Base-by-base conservation (phyloP, 2,113 vertebrate genomes). In the Notarius lentiginosus region DNA sequence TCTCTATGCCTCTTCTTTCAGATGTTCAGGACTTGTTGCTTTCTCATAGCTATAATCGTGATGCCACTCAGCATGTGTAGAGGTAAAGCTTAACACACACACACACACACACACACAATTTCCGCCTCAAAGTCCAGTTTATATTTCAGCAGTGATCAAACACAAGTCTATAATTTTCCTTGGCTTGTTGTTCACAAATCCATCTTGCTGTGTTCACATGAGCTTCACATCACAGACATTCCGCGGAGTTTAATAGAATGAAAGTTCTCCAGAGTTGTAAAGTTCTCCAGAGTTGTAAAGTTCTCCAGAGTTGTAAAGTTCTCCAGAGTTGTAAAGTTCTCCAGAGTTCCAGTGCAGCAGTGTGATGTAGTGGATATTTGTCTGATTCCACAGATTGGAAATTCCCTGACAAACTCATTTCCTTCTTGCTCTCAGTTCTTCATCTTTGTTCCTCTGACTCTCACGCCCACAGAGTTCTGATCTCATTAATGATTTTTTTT, bases 11-110 rank as follows among this genome's bases (percentile, higher is more conserved):
- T 75, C 20, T 49, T 22, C 41, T 60, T 41, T 60, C 56, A 80
- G 79, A 80, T 60, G 55, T 60, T 80, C 79, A 60, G 27, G 79
- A 30, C n/a, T 12, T 30, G 22, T 20, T 34, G 55, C 10, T 80
- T 60, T 22, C 79, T 80, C 18, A 34, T 12, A 11, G 9, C 55
- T 5, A 17, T 80, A 18, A 58, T 20, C 20, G 2, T 80, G 55
- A 80, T 41, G 18, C 1, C 51, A 60, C 41, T 80, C 27, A 60
- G 30, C 30, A 80, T 80, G 60, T 80, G 79, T 60, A 80, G 5
- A 80, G 79, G 79, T 80, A 80, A 60, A 60, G 56, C 9, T 60
- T 27, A 56, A 60, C 55, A 20, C n/a, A 79, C 77, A 58, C 77
- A 76, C 75, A 79, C 24, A 30, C 76, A 56, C 72, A 75, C 72